Evolutionary conservation across 1,140 invertebrate genomes (phyloP), one percentile per base, ranked within the genome.

Genomic region (Mesaphorura yosii): DNA sequence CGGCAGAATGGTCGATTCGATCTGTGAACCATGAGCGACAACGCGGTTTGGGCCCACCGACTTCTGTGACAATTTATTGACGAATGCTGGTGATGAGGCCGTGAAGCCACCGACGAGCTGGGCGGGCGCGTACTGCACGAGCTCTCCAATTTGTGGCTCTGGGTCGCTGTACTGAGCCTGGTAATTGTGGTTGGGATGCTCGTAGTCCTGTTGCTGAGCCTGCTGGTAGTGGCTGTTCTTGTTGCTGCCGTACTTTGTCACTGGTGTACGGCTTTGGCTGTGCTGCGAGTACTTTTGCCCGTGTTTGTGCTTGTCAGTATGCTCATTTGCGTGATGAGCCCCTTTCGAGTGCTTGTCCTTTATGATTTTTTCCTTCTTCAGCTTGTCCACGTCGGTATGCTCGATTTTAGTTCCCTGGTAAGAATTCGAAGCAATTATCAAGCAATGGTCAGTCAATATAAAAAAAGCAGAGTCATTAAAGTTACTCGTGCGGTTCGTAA

Each of bases 101-200:
- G 31, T n/a, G n/a, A n/a, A n/a, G 31, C n/a, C 10, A 34, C 31
- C 10, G 31, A 10, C 10, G 31, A 10, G n/a, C 10, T 41, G 40
- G 7, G 19, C 22, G 17, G 6, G 40, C 17, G 6, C 15, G 17
- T 12, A 41, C 17, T 15, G 40, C 10, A 6, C 40, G 40, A 12
- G 17, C 10, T 10, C 7, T 20, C 6, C 22, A 7, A 41, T 3
- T 23, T 17, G 10, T 6, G 31, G 45, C 15, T 26, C 7, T 19
- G 39, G 20, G 42, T 53, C 48, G 40, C 54, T 59, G 42, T 59
- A 62, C 3, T 57, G 46, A n/a, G 29, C 60, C 23, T 62, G 40
- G 51, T 62, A 59, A 54, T 59, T 59, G 37, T 62, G 57, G 53
- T 57, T 57, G 19, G 50, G 41, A 49, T 62, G 54, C 53, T 55